A percentile compares a stretch with the other conserved stretches of the same genome.
These are phyloP conservation scores for Agonopterix alstromeriana DNA, from an alignment of 2,888 invertebrate species.

Conservation along the genomic window DNA sequence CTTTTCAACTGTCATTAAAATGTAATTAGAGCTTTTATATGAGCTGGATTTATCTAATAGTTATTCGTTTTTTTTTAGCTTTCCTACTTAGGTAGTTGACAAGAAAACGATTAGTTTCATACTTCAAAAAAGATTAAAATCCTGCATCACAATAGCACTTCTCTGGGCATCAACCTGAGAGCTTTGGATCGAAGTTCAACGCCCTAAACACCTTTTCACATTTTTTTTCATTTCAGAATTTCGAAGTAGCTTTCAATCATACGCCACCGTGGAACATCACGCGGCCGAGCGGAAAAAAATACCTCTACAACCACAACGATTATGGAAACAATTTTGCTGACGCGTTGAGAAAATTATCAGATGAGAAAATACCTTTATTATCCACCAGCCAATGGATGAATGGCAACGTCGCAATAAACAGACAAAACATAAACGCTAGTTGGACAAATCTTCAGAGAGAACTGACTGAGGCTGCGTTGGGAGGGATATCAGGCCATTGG, in stretches of 20 bases:
- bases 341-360: conserved; percentile 32
- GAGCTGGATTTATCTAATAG: too few relatives aligned
- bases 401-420: conserved; percentile 40
- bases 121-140: too few relatives aligned
- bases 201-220: too few relatives aligned
- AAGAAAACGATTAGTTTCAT: too few relatives aligned
- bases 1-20: too few relatives aligned
- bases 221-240: conserved; percentile 29
- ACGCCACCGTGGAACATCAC: conserved; percentile 72
- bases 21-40: too few relatives aligned
- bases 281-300: conserved; percentile 27
- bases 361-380: conserved; percentile 25
- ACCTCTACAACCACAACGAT: conserved; percentile 70
- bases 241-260: conserved; percentile 55
- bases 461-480: conserved; percentile 64
- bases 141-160: too few relatives aligned
- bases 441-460: conserved; percentile 77
- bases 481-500: conserved; percentile 66
- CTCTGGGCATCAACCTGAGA: too few relatives aligned
- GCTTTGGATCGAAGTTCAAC: too few relatives aligned
- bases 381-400: conserved; percentile 52
- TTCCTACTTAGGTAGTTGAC: too few relatives aligned
- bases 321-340: conserved; percentile 72
- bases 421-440: conserved; percentile 71
- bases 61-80: too few relatives aligned